These are phyloP conservation scores for Daptonema setosum DNA, from an alignment of 2,888 invertebrate species.

Conservation along the genomic window DNA sequence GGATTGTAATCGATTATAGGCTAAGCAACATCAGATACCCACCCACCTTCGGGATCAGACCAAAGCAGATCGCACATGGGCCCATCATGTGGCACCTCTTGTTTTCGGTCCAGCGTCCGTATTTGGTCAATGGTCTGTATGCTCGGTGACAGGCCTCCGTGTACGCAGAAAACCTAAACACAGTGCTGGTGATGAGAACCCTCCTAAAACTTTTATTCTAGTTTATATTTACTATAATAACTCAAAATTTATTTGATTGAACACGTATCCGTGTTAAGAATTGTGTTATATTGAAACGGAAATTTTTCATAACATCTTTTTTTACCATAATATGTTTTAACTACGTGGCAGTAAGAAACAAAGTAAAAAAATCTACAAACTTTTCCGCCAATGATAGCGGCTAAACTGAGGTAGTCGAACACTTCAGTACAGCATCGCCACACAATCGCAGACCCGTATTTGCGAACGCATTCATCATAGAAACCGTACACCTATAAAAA, in stretches of 20 bases:
- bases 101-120: constrained; percentile 88
- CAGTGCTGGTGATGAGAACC: too few species aligned
- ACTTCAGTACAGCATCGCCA: constrained; percentile 98
- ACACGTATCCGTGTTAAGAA: too few species aligned
- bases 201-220: too few species aligned
- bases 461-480: constrained; percentile 92
- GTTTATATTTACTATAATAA: too few species aligned
- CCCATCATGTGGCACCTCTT: constrained; percentile 87
- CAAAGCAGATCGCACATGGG: constrained; percentile 98
- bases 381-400: constrained; percentile 88
- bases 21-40: too few species aligned
- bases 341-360: too few species aligned
- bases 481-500: constrained; percentile 86
- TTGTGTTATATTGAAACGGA: too few species aligned
- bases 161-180: constrained; percentile 98
- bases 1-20: too few species aligned
- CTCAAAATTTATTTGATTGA: too few species aligned
- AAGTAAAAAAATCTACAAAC: too few species aligned
- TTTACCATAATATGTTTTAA: too few species aligned
- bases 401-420: constrained; percentile 57
- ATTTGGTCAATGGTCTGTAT: constrained; percentile 97
- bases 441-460: constrained; percentile 91
- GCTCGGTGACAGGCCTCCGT: constrained; percentile 90
- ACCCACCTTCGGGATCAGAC: constrained; percentile 86
- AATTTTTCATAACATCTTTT: too few species aligned